phyloP scores from a whole-genome alignment of 2,113 vertebrate genomes.

The Carassius gibelio region DNA sequence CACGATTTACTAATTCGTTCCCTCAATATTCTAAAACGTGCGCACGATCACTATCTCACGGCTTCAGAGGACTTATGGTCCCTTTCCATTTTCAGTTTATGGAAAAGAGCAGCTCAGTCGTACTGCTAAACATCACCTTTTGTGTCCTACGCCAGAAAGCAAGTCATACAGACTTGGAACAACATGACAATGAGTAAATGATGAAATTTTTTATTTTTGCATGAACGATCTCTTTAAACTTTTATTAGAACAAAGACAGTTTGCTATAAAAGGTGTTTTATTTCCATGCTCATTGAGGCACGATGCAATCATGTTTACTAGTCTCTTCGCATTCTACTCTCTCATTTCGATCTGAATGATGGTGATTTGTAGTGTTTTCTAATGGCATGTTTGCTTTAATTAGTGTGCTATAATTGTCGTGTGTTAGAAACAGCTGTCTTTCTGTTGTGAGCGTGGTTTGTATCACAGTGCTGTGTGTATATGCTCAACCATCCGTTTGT shows the following conservation, averaged over 20 bases:
- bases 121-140: neutral
- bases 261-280: slow-evolving; percentile 30
- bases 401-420: slow-evolving; percentile 47
- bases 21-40: too few species aligned
- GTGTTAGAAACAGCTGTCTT: slow-evolving; percentile 54
- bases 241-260: slow-evolving; percentile 23
- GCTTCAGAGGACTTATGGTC: neutral
- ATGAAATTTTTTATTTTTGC: neutral
- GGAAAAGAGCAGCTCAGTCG: neutral
- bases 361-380: slow-evolving; percentile 40
- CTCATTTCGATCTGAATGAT: slow-evolving; percentile 48
- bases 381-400: slow-evolving; percentile 47
- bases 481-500: slow-evolving; percentile 17
- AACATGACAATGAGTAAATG: neutral
- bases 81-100: neutral
- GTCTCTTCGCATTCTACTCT: slow-evolving; percentile 39
- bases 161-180: neutral
- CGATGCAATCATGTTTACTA: slow-evolving; percentile 60
- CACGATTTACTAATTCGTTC: too few species aligned
- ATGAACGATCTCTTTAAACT: slow-evolving; percentile 16
- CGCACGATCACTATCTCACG: too few species aligned
- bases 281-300: slow-evolving; percentile 20
- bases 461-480: slow-evolving; percentile 41
- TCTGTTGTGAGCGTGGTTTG: slow-evolving; percentile 47
- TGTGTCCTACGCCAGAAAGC: neutral